Evolutionary conservation across 1,140 invertebrate genomes (phyloP), one percentile per base, ranked within the genome.

Genomic region (Rhagoletis pomonella): DNA sequence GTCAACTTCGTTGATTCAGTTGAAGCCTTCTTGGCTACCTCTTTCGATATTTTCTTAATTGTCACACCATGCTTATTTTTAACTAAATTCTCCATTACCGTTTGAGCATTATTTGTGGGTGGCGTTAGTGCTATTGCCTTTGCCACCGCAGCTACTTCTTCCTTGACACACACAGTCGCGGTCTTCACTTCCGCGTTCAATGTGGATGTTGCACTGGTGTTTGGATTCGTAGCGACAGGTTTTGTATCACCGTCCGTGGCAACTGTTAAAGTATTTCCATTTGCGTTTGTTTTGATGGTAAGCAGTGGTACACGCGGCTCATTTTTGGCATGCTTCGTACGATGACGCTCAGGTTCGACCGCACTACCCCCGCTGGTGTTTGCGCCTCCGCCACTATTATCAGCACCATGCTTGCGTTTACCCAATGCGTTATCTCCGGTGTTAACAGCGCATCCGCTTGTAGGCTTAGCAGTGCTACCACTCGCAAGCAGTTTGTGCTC

Each of bases 21-120:
- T n/a, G 84, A 3, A 4, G 12, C 60, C 9, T 44, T 77, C 47
- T 3, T 39, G 42, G 42, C 47, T 9, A 17, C 29, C 7, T 86
- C 85, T 50, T 87, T 88, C 9, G 91, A 87, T 77, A 92, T 90
- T 84, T 92, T 92, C n/a, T 91, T 92, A 50, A 92, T 92, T 29
- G 91, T 92, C 5, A 92, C 91, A 1, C 91, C 90, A 50, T 91
- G 90, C 1, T 91, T 90, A 19, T 90, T 87, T 64, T 88, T 88
- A 1, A 92, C 90, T 58, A 92, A 62, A 50, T 91, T 91, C 86
- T 92, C 90, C 4, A 91, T 89, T 6, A 90, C 12, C n/a, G 19
- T 17, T 77, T 29, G 65, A n/a, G 47, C 69, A 39, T 59, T 77
- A 47, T 73, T 73, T 29, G 55, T 17, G 0, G 10, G 62, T 1